These are phyloP conservation scores for Nyctereutes procyonoides DNA, from an alignment of 2,113 vertebrate genomes.

Conservation along the genomic window DNA sequence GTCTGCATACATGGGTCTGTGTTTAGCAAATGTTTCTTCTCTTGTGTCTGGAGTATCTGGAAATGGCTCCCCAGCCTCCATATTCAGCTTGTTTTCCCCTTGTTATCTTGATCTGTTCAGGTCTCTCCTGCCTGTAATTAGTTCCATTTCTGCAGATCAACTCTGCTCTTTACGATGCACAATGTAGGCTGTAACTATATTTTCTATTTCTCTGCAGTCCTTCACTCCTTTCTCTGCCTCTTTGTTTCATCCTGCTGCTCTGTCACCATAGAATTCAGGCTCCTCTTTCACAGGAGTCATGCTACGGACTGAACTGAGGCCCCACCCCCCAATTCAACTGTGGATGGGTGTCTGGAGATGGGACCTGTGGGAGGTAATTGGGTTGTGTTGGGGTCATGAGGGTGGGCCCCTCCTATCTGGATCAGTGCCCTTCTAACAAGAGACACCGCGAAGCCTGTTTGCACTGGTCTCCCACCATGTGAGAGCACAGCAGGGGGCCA, in stretches of 20 bases:
- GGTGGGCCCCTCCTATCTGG: not conserved
- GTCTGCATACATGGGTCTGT: not conserved
- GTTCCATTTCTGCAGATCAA: not conserved
- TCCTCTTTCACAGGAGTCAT: not conserved
- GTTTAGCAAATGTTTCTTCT: slow-evolving; percentile 18
- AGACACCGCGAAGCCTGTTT: not conserved
- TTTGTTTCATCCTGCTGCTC: not conserved
- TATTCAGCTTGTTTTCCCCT: not conserved
- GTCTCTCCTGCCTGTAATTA: not conserved
- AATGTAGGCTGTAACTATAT: not conserved
- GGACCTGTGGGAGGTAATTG: not conserved
- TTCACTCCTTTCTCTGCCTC: not conserved
- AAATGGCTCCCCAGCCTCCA: not conserved
- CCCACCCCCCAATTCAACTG: too few relatives aligned
- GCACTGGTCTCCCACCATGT: too few relatives aligned
- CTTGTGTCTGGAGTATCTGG: not conserved
- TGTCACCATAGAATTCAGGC: not conserved
- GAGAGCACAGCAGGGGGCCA: not conserved
- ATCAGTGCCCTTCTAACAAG: not conserved
- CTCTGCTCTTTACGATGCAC: not conserved
- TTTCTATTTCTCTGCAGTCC: not conserved
- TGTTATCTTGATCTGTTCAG: not conserved
- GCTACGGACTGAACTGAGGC: not conserved
- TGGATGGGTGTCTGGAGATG: not conserved
- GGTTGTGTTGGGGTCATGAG: not conserved